Percentiles rank a stretch among this genome's conserved stretches.
Conservation (phyloP, 2,113 vertebrate species). For the Oreochromis spilurus region DNA sequence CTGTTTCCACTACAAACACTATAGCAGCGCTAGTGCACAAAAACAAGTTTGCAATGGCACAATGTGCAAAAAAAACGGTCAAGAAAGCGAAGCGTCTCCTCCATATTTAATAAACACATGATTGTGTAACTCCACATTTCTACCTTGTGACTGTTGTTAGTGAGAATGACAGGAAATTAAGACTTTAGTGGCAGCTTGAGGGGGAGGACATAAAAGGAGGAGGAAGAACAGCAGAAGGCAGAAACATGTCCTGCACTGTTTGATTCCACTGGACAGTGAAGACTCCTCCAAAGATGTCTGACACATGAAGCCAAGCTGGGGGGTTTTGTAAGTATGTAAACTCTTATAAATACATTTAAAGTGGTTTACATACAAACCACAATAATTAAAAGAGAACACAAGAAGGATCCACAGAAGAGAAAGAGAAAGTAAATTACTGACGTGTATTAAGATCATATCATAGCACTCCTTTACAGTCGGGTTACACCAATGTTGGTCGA, state of each 20-base stretch:
- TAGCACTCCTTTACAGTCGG: not conserved
- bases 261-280: constrained; percentile 5
- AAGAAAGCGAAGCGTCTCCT: constrained; percentile 8
- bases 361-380: not conserved
- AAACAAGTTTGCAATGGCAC: constrained; percentile 21
- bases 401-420: not conserved
- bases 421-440: not conserved
- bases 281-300: not conserved
- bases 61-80: not conserved
- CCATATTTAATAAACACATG: not conserved
- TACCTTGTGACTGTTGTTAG: not conserved
- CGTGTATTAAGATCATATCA: constrained; percentile 13
- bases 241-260: not conserved
- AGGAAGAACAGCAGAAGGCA: not conserved
- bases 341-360: not conserved
- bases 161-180: constrained; percentile 17
- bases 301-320: not conserved
- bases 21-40: not conserved
- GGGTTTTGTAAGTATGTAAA: not conserved
- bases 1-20: constrained; percentile 52
- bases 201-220: not conserved
- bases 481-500: not conserved
- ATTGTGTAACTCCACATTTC: not conserved
- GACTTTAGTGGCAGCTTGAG: not conserved
- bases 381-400: not conserved